These are phyloP conservation scores for Toxonevra muliebris DNA, from an alignment of 2,888 invertebrate genomes.

Conservation along the genomic window DNA sequence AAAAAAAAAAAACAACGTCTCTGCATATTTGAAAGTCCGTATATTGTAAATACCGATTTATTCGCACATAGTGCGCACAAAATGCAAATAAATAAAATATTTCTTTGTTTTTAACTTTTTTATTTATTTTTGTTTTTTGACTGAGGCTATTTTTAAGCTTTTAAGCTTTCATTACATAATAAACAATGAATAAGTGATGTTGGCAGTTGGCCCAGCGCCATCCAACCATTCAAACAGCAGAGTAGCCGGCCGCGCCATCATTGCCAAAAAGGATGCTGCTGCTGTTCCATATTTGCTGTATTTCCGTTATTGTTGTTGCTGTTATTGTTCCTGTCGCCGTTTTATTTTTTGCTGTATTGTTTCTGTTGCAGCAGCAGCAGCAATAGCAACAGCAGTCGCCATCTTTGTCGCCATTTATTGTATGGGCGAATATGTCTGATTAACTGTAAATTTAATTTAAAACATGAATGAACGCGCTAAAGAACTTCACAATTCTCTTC, in stretches of 20 bases:
- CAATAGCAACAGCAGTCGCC: too few species aligned
- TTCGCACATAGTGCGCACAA: slow-evolving; percentile 23
- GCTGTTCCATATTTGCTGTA: slow-evolving; percentile 21
- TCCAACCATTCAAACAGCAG: slow-evolving; percentile 4
- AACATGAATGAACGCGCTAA: slow-evolving; percentile 36
- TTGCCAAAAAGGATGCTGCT: slow-evolving; percentile 20
- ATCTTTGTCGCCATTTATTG: slow-evolving; percentile 21
- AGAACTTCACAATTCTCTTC: too few species aligned
- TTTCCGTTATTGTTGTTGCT: slow-evolving; percentile 10
- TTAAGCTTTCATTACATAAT: slow-evolving; percentile 33
- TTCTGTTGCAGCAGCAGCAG: too few species aligned
- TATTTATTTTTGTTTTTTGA: too few species aligned
- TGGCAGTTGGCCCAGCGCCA: slow-evolving; percentile 23
- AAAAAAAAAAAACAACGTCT: too few species aligned
- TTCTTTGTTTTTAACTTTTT: slow-evolving; percentile 1
- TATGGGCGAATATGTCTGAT: slow-evolving; percentile 36
- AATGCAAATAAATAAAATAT: slow-evolving; percentile 21
- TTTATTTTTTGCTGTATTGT: neutral
- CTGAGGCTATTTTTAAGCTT: slow-evolving; percentile 22
- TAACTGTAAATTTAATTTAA: slow-evolving; percentile 44
- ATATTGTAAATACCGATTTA: too few species aligned
- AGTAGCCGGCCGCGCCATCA: neutral
- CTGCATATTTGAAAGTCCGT: too few species aligned
- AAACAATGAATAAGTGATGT: slow-evolving; percentile 31
- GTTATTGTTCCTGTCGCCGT: neutral